Base-by-base conservation (phyloP, 2,797 vertebrate species). In the Hippopotamyrus pictus region DNA sequence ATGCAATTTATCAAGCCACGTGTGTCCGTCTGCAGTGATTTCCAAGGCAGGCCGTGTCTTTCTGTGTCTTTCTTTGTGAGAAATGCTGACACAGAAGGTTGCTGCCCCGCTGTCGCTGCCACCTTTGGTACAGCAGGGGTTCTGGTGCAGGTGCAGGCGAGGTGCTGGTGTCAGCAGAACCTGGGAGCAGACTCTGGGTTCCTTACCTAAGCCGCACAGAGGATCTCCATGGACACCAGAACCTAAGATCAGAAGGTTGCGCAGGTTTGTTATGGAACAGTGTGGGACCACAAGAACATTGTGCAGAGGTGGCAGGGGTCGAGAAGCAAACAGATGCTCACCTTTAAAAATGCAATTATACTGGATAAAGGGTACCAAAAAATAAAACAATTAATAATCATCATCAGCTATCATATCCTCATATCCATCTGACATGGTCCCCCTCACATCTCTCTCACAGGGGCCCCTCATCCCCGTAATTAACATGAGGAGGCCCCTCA, bases 1-100 rank as follows among this genome's bases (percentile, higher is more conserved):
- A 95, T 88, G 91, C 46, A 91, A 91, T 93, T 94, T 93, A 93
- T 95, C 95, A 93, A 91, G 76, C 46, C 91, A 54, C 91, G 90
- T 90, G 90, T 89, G 87, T 79, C 79, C 8, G 7, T 46, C 19
- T 84, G 44, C 44, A 19, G 41, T 84, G 19, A 50, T 22, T 84
- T 46, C 82, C 17, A 3, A 48, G n/a, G 22, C n/a, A 19, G 46
- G 82, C 19, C 82, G 1, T 8, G 41, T n/a, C 17, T 19, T 33
- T 17, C 2, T 79, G 5, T 5, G 29, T 12, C 3, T 48, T 44
- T 22, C n/a, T 84, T 2, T 3, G 0, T 46, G 44, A 12, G n/a
- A 22, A 46, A 50, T 17, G 82, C 19, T 84, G 46, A 84, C 76
- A 22, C 8, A 11, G 41, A 22, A 22, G n/a, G 22, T 50, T 84